These are phyloP conservation scores for Dipodomys merriami DNA, from an alignment of 2,113 vertebrate genomes.

Conservation along the genomic window DNA sequence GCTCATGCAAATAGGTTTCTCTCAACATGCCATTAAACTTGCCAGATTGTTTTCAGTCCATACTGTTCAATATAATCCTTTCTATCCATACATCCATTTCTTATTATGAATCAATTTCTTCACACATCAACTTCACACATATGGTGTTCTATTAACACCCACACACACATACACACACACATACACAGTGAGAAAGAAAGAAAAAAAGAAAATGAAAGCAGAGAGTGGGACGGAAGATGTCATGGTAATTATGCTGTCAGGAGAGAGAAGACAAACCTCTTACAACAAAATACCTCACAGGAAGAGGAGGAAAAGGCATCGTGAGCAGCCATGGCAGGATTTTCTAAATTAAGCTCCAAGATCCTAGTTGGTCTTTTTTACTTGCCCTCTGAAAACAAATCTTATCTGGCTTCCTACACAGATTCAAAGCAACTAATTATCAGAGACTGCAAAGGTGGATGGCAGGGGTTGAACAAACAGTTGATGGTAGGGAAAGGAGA, in stretches of 20 bases:
- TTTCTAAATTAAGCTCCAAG: background rate
- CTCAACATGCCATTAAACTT: constrained; percentile 86
- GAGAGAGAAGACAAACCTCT: too few species aligned
- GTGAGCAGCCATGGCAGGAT: rapidly evolving
- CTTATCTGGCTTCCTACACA: background rate
- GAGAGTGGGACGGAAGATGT: background rate
- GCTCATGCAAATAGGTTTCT: constrained; percentile 89
- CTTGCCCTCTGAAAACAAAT: background rate
- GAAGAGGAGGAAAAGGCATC: background rate
- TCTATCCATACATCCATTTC: constrained; percentile 74
- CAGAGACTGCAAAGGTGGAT: background rate
- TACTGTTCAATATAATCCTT: constrained; percentile 71
- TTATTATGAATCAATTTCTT: constrained; percentile 76
- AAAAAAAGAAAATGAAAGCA: too few species aligned
- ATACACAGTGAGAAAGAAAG: background rate
- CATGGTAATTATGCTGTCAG: background rate
- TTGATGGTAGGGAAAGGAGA: background rate
- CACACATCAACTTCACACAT: constrained; percentile 50
- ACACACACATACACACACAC: constrained; percentile 60
- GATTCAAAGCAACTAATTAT: constrained; percentile 42
- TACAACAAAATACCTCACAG: background rate
- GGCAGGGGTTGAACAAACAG: background rate
- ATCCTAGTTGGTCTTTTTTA: background rate
- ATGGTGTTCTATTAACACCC: constrained; percentile 76
- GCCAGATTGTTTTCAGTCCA: constrained; percentile 74